phyloP scores from a whole-genome alignment of 2,797 vertebrate species.

The Calcarius lapponicus region DNA sequence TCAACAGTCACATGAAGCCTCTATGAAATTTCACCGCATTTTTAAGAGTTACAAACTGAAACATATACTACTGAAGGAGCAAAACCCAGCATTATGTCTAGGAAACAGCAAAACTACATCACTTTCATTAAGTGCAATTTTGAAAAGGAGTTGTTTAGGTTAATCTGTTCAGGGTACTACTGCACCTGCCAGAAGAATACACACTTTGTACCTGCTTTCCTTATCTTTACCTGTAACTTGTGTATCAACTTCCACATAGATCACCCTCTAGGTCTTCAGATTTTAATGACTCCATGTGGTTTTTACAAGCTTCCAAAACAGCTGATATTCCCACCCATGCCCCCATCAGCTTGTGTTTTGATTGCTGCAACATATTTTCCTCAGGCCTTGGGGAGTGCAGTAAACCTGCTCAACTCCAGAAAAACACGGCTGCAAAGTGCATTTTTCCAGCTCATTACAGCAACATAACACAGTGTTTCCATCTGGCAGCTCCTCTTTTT shows the following conservation, averaged over 20 bases:
- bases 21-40: neutral
- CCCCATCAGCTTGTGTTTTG: neutral
- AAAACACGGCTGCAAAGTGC: neutral
- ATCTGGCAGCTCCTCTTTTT: neutral
- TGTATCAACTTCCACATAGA: neutral
- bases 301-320: neutral
- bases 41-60: neutral
- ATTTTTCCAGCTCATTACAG: slow-evolving; percentile 33
- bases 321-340: neutral
- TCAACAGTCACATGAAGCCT: neutral
- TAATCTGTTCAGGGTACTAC: neutral
- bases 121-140: neutral
- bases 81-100: neutral
- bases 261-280: neutral
- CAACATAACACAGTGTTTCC: neutral
- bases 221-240: neutral
- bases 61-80: neutral
- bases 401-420: neutral
- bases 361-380: neutral
- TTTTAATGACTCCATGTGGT: neutral
- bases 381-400: neutral
- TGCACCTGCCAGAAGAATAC: neutral
- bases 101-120: neutral
- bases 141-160: neutral
- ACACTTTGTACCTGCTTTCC: neutral